Percentiles rank a stretch among this genome's conserved stretches.
phyloP scores from a whole-genome alignment of 2,113 vertebrate genomes.

The Lutjanus erythropterus region DNA sequence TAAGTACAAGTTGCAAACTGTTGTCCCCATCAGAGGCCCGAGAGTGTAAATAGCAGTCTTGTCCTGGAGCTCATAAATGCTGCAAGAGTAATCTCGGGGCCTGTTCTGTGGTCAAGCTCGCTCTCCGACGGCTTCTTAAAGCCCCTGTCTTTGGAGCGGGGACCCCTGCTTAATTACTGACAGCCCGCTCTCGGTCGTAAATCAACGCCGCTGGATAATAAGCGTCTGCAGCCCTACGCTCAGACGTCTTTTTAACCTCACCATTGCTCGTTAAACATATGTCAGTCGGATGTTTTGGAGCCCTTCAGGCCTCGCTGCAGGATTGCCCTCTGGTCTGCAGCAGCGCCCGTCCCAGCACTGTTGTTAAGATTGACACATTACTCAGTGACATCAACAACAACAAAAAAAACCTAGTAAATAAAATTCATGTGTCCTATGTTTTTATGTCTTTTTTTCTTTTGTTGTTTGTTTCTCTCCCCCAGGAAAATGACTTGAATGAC shows the following conservation, averaged over 20 bases:
- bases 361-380: conserved; percentile 60
- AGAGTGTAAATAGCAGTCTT: conserved; percentile 65
- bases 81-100: conserved; percentile 68
- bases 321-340: conserved; percentile 62
- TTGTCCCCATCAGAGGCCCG: conserved; percentile 23
- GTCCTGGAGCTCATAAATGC: conserved; percentile 74
- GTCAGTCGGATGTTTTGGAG: conserved; percentile 73
- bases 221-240: conserved; percentile 74
- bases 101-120: conserved; percentile 75
- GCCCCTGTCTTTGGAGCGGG: conserved; percentile 68
- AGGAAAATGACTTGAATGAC: conserved; percentile 96
- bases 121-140: conserved; percentile 76
- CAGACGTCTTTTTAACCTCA: conserved; percentile 83
- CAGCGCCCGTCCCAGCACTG: conserved; percentile 50
- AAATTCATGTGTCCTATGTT: conserved; percentile 57
- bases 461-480: conserved; percentile 45
- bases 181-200: conserved; percentile 74
- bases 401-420: conserved; percentile 53
- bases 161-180: conserved; percentile 81
- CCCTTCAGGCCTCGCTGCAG: conserved; percentile 70
- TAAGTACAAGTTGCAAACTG: conserved; percentile 44
- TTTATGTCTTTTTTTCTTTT: conserved; percentile 34
- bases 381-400: conserved; percentile 63
- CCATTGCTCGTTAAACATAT: conserved; percentile 79
- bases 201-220: conserved; percentile 79